Percentiles rank a stretch among this genome's conserved stretches.
Conservation (phyloP, 2,113 vertebrate genomes). For the Indicator indicator region DNA sequence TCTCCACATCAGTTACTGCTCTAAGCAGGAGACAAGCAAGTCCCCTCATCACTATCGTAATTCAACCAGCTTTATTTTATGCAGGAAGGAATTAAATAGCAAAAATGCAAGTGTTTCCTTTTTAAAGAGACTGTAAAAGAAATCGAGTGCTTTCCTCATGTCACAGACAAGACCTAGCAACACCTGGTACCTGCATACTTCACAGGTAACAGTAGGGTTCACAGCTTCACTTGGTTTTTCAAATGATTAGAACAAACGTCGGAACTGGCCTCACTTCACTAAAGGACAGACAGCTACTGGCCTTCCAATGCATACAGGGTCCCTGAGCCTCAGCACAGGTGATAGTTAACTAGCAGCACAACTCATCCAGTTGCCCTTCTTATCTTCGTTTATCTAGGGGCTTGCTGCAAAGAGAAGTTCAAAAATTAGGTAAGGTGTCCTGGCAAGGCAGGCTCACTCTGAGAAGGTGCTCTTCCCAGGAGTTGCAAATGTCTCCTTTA, state of each 20-base stretch:
- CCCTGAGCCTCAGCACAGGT: background rate
- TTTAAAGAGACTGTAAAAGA: background rate
- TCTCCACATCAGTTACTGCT: background rate
- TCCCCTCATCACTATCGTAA: background rate
- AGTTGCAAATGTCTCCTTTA: background rate
- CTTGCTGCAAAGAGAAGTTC: background rate
- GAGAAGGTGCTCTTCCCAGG: background rate
- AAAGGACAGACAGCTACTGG: background rate
- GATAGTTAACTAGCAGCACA: background rate
- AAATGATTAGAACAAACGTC: background rate
- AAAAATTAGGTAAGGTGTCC: background rate
- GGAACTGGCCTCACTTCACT: background rate
- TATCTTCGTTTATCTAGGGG: accelerated
- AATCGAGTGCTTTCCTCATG: accelerated
- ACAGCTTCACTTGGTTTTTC: background rate
- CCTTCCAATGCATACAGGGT: background rate
- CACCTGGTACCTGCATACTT: background rate
- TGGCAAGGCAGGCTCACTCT: background rate
- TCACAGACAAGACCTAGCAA: background rate
- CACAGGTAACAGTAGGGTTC: accelerated
- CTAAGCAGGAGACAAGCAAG: background rate
- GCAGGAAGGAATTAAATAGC: background rate
- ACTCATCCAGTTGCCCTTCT: background rate
- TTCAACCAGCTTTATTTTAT: background rate
- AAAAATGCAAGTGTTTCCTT: background rate